A percentile compares a stretch with the other conserved stretches of the same genome.
These are phyloP conservation scores for Zeuzera pyrina DNA, from an alignment of 2,888 invertebrate genomes.

Conservation along the genomic window DNA sequence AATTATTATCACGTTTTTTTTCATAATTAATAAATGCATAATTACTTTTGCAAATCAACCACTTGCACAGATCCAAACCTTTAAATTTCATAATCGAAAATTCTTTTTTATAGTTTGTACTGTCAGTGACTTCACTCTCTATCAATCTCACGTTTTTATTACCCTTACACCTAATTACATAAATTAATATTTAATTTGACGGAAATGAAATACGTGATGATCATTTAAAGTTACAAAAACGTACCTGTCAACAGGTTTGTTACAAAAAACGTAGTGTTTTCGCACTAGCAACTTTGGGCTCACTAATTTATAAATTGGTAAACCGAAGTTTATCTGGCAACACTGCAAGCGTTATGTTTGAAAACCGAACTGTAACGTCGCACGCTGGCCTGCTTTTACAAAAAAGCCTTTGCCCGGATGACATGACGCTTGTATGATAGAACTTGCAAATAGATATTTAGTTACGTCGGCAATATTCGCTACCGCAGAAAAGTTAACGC, in stretches of 20 bases:
- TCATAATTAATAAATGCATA: constrained; percentile 53
- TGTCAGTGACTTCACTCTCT: constrained; percentile 26
- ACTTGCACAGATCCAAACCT: constrained; percentile 25
- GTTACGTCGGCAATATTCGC: too few relatives aligned
- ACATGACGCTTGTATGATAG: not conserved
- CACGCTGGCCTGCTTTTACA: too few relatives aligned
- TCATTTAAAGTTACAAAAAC: constrained; percentile 4
- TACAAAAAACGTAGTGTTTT: not conserved
- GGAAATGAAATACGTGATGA: constrained; percentile 14
- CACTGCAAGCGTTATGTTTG: not conserved
- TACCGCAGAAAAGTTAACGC: too few relatives aligned
- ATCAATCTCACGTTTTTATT: constrained; percentile 27
- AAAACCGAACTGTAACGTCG: too few relatives aligned
- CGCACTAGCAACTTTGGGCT: not conserved
- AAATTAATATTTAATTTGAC: constrained; percentile 17
- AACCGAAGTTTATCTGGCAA: not conserved
- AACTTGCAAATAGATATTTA: too few relatives aligned
- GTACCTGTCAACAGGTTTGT: not conserved
- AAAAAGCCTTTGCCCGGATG: not conserved
- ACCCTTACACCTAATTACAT: constrained; percentile 15
- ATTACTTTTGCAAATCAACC: not conserved
- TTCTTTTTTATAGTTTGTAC: constrained; percentile 40
- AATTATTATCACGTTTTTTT: constrained; percentile 40
- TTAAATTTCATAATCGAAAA: constrained; percentile 29
- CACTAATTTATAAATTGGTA: not conserved